Percentiles rank a stretch among this genome's conserved stretches.
Evolutionary conservation across 2,797 vertebrate species (phyloP).

Genomic region (Paguma larvata): DNA sequence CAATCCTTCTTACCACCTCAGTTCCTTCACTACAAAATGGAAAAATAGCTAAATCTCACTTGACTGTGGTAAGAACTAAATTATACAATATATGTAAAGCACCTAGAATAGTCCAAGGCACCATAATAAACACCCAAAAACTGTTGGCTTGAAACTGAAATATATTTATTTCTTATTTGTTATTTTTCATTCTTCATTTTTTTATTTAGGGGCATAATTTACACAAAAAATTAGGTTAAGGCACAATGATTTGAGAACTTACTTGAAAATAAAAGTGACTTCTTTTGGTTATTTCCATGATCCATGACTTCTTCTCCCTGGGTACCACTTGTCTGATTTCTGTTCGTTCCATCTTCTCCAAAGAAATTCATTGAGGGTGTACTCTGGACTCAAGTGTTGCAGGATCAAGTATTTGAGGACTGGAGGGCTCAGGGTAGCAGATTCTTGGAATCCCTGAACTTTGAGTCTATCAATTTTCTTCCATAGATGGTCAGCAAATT

Average conservation of each 20-base stretch:
- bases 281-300: neutral
- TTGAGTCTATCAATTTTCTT: neutral
- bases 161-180: slow-evolving; percentile 1
- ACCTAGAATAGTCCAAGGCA: neutral
- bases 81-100: neutral
- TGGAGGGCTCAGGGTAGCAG: neutral
- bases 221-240: neutral
- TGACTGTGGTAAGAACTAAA: neutral
- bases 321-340: neutral
- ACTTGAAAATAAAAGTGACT: neutral
- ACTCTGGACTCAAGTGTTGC: neutral
- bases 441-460: neutral
- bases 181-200: neutral
- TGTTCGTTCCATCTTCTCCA: neutral
- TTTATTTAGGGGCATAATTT: neutral
- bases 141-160: neutral
- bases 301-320: neutral
- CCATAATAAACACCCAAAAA: neutral
- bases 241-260: neutral
- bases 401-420: neutral
- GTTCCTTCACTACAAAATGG: neutral
- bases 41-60: neutral
- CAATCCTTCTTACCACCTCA: neutral
- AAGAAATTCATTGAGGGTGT: neutral
- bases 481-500: neutral